phyloP scores from a whole-genome alignment of 2,113 vertebrate genomes.

The Glaucomys volans region DNA sequence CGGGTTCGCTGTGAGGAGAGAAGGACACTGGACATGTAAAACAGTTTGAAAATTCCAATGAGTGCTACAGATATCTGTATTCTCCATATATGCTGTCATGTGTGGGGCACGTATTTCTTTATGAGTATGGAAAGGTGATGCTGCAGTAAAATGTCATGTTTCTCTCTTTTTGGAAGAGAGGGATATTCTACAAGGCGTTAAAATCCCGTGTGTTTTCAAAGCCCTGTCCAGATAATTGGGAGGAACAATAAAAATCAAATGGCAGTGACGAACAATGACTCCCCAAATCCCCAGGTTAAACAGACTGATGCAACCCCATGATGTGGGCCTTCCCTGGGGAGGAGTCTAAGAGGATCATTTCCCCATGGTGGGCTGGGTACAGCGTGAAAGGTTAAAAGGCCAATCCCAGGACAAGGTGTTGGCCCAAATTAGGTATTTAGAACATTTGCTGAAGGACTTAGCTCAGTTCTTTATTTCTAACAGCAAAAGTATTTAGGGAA shows the following conservation, averaged over 20 bases:
- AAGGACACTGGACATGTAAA: not conserved
- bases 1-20: not conserved
- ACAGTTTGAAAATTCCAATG: not conserved
- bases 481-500: constrained; percentile 74
- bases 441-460: constrained; percentile 81
- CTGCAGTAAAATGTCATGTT: not conserved
- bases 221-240: constrained; percentile 51
- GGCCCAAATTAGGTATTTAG: constrained; percentile 78
- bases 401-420: constrained; percentile 79
- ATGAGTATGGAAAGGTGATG: not conserved
- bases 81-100: not conserved
- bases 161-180: not conserved
- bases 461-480: constrained; percentile 71
- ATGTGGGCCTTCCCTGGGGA: constrained; percentile 20
- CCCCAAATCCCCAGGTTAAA: constrained; percentile 81
- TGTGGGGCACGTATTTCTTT: not conserved
- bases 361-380: constrained; percentile 60
- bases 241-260: constrained; percentile 64
- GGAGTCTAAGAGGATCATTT: constrained; percentile 71
- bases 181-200: not conserved
- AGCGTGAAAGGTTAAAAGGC: constrained; percentile 81
- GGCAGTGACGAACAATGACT: constrained; percentile 65
- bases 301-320: constrained; percentile 59
- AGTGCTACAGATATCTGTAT: not conserved
- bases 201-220: constrained; percentile 51